phyloP scores from a whole-genome alignment of 2,113 vertebrate genomes.

The Lophochroa leadbeateri region DNA sequence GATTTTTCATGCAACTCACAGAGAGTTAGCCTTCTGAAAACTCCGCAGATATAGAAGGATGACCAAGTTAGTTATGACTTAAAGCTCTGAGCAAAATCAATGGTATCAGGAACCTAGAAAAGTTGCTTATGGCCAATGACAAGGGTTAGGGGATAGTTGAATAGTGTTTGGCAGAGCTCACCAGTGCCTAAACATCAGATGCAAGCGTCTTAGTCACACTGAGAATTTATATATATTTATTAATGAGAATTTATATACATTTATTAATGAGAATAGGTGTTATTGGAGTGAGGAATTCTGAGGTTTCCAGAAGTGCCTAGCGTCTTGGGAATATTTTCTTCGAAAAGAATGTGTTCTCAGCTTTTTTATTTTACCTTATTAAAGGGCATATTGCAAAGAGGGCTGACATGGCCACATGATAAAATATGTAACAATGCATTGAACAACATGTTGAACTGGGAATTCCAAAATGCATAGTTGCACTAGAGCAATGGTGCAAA shows the following conservation, averaged over 20 bases:
- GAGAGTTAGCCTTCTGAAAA: neutral
- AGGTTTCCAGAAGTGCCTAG: neutral
- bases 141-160: neutral
- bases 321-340: neutral
- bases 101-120: neutral
- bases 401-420: neutral
- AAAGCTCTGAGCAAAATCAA: neutral
- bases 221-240: neutral
- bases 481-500: neutral
- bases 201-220: neutral
- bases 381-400: neutral
- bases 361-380: neutral
- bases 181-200: neutral
- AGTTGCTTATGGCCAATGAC: neutral
- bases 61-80: neutral
- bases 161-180: neutral
- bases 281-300: neutral
- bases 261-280: neutral
- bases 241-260: neutral
- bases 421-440: neutral
- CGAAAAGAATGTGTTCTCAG: neutral
- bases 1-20: neutral
- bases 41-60: neutral
- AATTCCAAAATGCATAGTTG: neutral
- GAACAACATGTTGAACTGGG: neutral